Base-by-base conservation (phyloP, 2,797 vertebrate genomes). In the Acropternis orthonyx region DNA sequence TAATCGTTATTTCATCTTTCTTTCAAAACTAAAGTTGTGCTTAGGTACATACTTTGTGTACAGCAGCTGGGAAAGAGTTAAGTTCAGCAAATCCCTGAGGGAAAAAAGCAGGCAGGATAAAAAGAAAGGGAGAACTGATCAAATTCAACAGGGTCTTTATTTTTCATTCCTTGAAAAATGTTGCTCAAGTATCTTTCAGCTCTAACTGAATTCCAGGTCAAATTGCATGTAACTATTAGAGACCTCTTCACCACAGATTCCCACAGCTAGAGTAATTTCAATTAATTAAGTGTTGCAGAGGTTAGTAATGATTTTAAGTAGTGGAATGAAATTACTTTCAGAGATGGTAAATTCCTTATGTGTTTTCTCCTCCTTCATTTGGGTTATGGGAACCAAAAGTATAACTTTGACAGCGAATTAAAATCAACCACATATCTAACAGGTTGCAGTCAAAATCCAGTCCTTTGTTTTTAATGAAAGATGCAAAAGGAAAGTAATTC, bases 241-340 rank as follows among this genome's bases (percentile, higher is more conserved):
- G 97, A 97, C 92, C 92, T 97, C 94, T 97, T 98, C 91, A 97
- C 96, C 95, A 97, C 95, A 98, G 93, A 97, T 95, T 96, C 96
- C 95, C 96, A 96, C 67, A 82, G 95, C 97, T 94, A 92, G 61
- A 97, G 81, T 96, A 44, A 93, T 98, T 97, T 95, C 92, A 95
- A 96, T 98, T 97, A 97, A 98, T 98, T 98, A 98, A 98, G 88
- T 97, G 93, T 97, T 97, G 91, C 95, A 96, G 96, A 98, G 97
- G 95, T 98, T 98, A 97, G 95, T 95, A 97, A 97, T 26, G 58
- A 98, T 97, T 97, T 98, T 95, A 97, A 97, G 79, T 82, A 91
- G 39, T 56, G 67, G 86, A 97, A 97, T 96, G 82, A 98, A 98
- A 98, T 98, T 95, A 95, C 93, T 97, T 95, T 78, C 94, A 96